phyloP scores from a whole-genome alignment of 2,797 vertebrate genomes.

The Acrossocheilus wenchowensis region DNA sequence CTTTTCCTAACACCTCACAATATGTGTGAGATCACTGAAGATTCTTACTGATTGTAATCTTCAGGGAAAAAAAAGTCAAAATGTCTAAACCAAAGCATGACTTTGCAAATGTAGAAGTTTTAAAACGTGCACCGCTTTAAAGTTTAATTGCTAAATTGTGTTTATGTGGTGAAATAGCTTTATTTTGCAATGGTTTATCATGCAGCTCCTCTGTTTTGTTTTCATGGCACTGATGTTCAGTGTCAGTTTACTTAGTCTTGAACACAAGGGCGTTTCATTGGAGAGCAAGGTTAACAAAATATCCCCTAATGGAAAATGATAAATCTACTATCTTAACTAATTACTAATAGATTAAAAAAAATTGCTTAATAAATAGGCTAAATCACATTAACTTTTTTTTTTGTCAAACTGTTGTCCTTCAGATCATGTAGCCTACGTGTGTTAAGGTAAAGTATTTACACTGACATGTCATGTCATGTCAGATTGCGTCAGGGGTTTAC shows the following conservation, averaged over 20 bases:
- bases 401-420: neutral
- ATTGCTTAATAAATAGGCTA: neutral
- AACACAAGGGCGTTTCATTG: slow-evolving; percentile 63
- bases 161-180: slow-evolving; percentile 1
- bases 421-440: neutral
- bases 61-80: neutral
- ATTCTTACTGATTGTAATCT: neutral
- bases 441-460: slow-evolving; percentile 10
- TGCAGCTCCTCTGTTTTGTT: neutral
- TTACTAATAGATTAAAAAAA: neutral
- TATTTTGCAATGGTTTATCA: slow-evolving; percentile 9
- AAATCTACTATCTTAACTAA: neutral
- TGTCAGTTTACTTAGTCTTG: slow-evolving; percentile 50
- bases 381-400: neutral
- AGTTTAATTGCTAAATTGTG: neutral
- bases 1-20: neutral
- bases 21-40: neutral
- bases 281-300: slow-evolving; percentile 67
- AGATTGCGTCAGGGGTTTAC: slow-evolving; percentile 13
- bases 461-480: neutral
- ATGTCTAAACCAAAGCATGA: neutral
- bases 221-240: neutral
- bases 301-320: slow-evolving; percentile 48
- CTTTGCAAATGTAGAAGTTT: neutral
- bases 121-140: neutral